Conservation (phyloP, 23 tunicate species). For the Trididemnum nubilum region DNA sequence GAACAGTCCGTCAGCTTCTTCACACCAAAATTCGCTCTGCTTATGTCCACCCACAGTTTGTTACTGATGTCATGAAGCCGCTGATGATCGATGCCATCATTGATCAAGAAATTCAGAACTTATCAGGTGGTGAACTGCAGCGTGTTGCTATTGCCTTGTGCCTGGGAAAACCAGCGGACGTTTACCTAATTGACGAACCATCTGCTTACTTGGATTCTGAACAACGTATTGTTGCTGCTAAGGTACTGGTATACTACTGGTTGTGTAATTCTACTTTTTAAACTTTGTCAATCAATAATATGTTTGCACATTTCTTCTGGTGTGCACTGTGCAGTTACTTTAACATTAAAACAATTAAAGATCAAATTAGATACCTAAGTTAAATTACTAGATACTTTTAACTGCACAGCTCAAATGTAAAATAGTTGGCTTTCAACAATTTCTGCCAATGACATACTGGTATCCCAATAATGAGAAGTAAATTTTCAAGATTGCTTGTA, state of each 20-base stretch:
- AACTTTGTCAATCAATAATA: no score
- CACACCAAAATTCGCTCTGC: slow-evolving; percentile 76
- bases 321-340: no score
- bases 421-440: no score
- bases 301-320: no score
- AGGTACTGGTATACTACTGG: no score
- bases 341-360: no score
- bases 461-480: no score
- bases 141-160: slow-evolving; percentile 92
- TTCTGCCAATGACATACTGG: no score
- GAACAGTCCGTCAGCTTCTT: slow-evolving; percentile 87
- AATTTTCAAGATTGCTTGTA: no score
- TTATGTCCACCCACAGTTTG: slow-evolving; percentile 93
- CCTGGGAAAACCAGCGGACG: slow-evolving; percentile 95
- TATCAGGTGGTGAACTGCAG: slow-evolving; percentile 97
- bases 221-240: slow-evolving; percentile 96
- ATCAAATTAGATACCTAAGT: no score
- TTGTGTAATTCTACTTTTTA: not conserved
- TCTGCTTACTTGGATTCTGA: slow-evolving; percentile 95
- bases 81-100: slow-evolving; percentile 75
- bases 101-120: slow-evolving; percentile 81
- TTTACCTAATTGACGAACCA: slow-evolving; percentile 94
- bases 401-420: no score
- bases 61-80: slow-evolving; percentile 95
- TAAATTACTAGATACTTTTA: no score